Percentiles rank a stretch among this genome's conserved stretches.
These are phyloP conservation scores for Mormyrus iriodes DNA, from an alignment of 2,113 vertebrate species.

Conservation along the genomic window DNA sequence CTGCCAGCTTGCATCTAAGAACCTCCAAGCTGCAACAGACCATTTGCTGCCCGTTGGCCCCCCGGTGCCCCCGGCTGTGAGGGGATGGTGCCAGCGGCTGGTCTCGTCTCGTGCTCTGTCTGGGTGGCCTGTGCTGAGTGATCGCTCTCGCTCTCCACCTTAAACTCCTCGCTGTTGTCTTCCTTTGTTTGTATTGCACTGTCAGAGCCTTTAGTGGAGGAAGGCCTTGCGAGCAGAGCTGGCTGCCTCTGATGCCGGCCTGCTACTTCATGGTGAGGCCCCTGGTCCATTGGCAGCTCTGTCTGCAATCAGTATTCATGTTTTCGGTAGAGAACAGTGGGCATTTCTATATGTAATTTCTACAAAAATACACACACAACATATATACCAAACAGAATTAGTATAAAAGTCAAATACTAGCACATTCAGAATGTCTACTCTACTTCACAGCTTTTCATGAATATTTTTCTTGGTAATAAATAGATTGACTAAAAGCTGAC, in stretches of 20 bases:
- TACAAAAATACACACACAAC: not conserved
- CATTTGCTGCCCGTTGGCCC: not conserved
- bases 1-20: not conserved
- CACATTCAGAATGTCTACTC: not conserved
- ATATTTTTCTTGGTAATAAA: not conserved
- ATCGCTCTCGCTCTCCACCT: not conserved
- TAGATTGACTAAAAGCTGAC: not conserved
- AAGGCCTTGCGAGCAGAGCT: not conserved
- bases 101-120: not conserved
- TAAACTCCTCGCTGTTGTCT: not conserved
- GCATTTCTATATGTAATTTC: not conserved
- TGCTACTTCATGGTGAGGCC: not conserved
- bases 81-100: not conserved
- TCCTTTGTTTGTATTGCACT: not conserved
- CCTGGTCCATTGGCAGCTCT: not conserved
- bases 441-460: not conserved
- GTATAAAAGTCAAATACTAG: not conserved
- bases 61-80: not conserved
- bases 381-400: not conserved
- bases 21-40: not conserved
- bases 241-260: not conserved
- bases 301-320: not conserved
- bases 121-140: not conserved
- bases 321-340: not conserved
- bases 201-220: conserved; percentile 3